Base-by-base conservation (phyloP, 1,140 invertebrate species). In the Aphis gossypii region DNA sequence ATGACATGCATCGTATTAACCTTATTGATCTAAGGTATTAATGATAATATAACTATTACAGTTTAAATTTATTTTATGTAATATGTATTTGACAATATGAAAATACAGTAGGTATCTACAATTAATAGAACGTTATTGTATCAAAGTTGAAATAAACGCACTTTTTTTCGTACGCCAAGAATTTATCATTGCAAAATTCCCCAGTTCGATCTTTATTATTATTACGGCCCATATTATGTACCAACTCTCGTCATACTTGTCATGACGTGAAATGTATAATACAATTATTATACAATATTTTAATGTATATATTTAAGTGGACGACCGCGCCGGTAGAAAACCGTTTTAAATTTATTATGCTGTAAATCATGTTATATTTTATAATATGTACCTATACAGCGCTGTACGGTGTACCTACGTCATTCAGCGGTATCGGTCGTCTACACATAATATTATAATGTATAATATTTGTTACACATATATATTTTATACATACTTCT, bases 291-390 rank as follows among this genome's bases (percentile, higher is more conserved):
- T 60, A n/a, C 18, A 76, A n/a, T 76, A 76, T 76, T 76, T 76
- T 76, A 76, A 35, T n/a, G 60, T 76, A 18, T 20, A 76, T 35
- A n/a, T 35, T n/a, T 76, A n/a, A 11, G 6, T 25, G 86, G 44
- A 30, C 25, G 38, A 41, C 38, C 38, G 38, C 38, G 25, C 14
- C n/a, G 20, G 20, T 38, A 89, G 18, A 38, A 89, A 89, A 89
- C n/a, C n/a, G 87, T 54, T 89, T 89, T 23, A 11, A 89, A 89
- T 89, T 56, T 56, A 89, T 89, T 56, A 56, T 25, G 88, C 51
- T 23, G 88, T 56, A 56, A 89, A 54, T 89, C 46, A 38, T 68
- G 30, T n/a, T 76, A 5, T 35, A 76, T 76, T n/a, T n/a, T n/a
- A 14, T 68, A 68, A 41, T 41, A 41, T 41, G 38, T 30, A 0